A percentile compares a stretch with the other conserved stretches of the same genome.
Conservation (phyloP, 2,113 vertebrate species). For the Urocolius indicus region DNA sequence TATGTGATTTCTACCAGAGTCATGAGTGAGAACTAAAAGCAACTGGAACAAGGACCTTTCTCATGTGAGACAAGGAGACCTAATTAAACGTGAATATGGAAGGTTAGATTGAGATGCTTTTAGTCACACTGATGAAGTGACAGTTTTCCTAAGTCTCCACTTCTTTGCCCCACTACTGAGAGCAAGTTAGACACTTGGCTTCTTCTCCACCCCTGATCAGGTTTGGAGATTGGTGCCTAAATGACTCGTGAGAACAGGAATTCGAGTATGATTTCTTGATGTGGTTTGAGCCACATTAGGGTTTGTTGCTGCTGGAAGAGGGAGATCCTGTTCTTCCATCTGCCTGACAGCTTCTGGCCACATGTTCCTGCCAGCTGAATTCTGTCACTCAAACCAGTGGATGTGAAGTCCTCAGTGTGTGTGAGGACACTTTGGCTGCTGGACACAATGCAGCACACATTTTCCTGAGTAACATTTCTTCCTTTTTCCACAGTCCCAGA, state of each 20-base stretch:
- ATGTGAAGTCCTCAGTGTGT: background rate
- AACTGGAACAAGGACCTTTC: background rate
- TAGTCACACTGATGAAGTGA: background rate
- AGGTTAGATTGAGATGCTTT: background rate
- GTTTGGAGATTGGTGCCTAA: background rate
- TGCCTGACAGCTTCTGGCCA: background rate
- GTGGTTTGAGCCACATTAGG: background rate
- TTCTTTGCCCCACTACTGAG: background rate
- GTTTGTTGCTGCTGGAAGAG: conserved; percentile 1
- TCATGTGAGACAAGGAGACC: background rate
- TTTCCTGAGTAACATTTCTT: background rate
- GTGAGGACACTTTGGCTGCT: background rate
- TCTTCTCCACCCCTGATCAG: background rate
- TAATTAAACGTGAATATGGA: background rate
- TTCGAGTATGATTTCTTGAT: background rate
- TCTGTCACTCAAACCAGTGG: background rate
- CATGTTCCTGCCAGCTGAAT: background rate
- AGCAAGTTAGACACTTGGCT: background rate
- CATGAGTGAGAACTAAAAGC: background rate
- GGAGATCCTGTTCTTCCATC: background rate
- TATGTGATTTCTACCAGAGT: background rate
- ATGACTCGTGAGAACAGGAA: background rate
- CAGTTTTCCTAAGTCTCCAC: background rate
- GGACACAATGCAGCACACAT: background rate
- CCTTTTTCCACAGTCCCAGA: background rate